Base-by-base conservation (phyloP, 2,888 invertebrate species). In the Lochmaea crataegi region DNA sequence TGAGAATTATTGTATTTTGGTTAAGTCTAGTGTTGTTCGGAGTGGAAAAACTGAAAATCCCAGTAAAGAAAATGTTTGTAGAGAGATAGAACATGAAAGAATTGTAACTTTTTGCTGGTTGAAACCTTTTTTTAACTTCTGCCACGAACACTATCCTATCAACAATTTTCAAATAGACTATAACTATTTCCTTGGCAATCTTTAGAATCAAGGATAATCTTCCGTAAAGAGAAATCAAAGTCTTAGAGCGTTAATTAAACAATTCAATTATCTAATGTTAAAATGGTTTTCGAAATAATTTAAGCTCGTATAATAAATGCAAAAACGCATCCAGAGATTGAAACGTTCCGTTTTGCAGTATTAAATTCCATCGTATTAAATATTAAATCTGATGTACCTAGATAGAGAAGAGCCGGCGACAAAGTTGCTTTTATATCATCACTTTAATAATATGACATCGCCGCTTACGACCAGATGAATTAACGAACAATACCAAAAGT, bases 401-500 rank as follows among this genome's bases (percentile, higher is more conserved):
- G 58, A 32, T 22, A 60, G 45, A 12, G 32, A 53, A 12, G 32
- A 53, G 18, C 42, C 42, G 11, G 68, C 32, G 41, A 68, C 68
- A 68, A 48, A 60, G 68, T 68, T 68, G 68, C 68, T 32, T 45
- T 60, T n/a, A 51, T 48, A 41, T 51, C 51, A 68, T 61, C 60
- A 61, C 61, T 60, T 70, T 70, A 70, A 70, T 70, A 64, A 70
- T 57, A 56, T 57, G 63, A 63, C 57, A 65, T 70, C 64, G 56
- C 57, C 64, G 64, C 64, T 70, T 70, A 70, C 64, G 64, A 64
- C 64, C 57, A 45, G 14, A 64, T 57, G 64, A 64, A 70, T 70
- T 70, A 70, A 70, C 70, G 56, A 70, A 70, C 70, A 70, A 70
- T 70, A 65, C 70, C 70, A 32, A 64, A 70, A 70, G 32, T 64